A percentile compares a stretch with the other conserved stretches of the same genome.
Conservation (phyloP, 2,888 invertebrate species). For the Plagodis dolabraria region DNA sequence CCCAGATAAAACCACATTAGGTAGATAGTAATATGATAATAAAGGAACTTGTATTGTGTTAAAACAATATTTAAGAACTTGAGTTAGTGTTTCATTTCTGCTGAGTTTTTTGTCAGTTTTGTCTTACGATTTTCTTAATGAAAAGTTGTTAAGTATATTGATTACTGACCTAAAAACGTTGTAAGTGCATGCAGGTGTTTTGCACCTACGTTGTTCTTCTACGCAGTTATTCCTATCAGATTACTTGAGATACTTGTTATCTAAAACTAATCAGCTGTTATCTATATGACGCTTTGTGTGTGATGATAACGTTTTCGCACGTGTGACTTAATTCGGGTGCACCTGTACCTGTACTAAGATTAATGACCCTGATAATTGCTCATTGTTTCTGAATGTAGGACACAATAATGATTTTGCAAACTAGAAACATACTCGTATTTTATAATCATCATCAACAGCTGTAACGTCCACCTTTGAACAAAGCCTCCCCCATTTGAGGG, state of each 20-base stretch:
- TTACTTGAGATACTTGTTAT: constrained; percentile 8
- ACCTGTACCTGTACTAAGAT: constrained; percentile 8
- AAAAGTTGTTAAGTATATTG: not conserved
- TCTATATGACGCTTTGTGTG: constrained; percentile 7
- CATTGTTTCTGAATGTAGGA: not conserved
- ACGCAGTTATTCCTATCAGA: constrained; percentile 12
- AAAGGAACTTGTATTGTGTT: no score
- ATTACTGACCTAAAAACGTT: constrained; percentile 39
- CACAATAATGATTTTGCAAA: no score
- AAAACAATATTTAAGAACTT: no score
- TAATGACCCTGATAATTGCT: not conserved
- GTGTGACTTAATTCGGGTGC: constrained; percentile 12
- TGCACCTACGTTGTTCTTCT: constrained; percentile 17
- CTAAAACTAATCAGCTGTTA: constrained; percentile 9
- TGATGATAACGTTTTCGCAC: not conserved
- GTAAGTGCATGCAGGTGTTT: constrained; percentile 48
- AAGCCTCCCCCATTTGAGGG: no score
- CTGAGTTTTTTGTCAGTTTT: no score
- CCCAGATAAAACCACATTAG: no score
- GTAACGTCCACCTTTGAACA: no score
- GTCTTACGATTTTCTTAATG: not conserved
- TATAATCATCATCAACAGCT: no score
- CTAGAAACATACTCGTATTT: no score
- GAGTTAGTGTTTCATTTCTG: no score
- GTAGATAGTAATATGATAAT: no score